Evolutionary conservation across 2,113 vertebrate genomes (phyloP).

Genomic region (Ivindomyrus marchei): DNA sequence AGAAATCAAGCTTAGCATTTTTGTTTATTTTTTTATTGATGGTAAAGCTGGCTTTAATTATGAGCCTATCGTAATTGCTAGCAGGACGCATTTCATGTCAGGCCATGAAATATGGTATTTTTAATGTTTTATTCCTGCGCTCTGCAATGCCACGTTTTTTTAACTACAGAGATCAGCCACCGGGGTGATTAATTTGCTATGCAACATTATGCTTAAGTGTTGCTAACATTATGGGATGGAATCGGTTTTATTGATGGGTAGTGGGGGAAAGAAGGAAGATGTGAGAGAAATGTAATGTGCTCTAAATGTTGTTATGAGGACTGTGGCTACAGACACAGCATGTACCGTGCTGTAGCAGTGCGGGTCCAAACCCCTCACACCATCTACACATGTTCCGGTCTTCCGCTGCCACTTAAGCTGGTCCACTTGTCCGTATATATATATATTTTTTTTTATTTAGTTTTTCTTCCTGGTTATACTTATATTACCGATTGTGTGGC

Average conservation of each 20-base stretch:
- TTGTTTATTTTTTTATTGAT: slow-evolving; percentile 70
- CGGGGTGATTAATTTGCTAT: slow-evolving; percentile 18
- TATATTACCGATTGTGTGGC: slow-evolving; percentile 22
- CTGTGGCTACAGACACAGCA: not conserved
- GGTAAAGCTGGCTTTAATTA: slow-evolving; percentile 65
- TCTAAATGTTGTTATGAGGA: not conserved
- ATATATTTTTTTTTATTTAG: not conserved
- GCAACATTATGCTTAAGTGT: slow-evolving; percentile 14
- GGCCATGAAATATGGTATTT: slow-evolving; percentile 41
- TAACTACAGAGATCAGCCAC: slow-evolving; percentile 15
- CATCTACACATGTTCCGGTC: slow-evolving; percentile 7
- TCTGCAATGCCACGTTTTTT: slow-evolving; percentile 12
- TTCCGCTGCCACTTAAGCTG: slow-evolving; percentile 27
- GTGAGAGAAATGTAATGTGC: not conserved
- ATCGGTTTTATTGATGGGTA: not conserved
- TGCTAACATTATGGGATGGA: slow-evolving; percentile 12
- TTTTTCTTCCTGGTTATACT: slow-evolving; percentile 31
- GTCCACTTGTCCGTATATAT: slow-evolving; percentile 10
- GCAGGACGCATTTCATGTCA: slow-evolving; percentile 64
- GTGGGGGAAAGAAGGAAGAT: not conserved
- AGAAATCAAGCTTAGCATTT: slow-evolving; percentile 56
- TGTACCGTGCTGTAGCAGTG: not conserved
- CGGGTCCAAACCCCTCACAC: not conserved
- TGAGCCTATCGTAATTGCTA: slow-evolving; percentile 64
- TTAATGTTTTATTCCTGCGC: slow-evolving; percentile 3